phyloP scores from a whole-genome alignment of 2,797 vertebrate species.

The Gymnocypris eckloni region DNA sequence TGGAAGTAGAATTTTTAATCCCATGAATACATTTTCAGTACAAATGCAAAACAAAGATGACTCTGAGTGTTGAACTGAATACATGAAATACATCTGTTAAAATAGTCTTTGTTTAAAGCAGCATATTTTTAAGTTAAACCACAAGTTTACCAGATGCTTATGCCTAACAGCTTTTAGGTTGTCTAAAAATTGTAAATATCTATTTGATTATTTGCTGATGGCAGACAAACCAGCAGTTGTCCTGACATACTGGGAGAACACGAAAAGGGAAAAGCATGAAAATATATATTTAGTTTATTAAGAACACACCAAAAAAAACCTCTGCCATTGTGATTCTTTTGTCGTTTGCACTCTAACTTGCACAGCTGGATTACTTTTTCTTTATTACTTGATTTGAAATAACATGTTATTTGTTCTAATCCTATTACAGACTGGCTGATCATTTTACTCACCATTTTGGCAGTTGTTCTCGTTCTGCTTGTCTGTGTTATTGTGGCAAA shows the following conservation, averaged over 20 bases:
- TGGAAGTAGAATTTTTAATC: background rate
- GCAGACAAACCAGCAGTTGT: background rate
- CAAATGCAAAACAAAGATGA: background rate
- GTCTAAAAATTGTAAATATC: background rate
- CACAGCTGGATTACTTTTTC: background rate
- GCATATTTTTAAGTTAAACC: background rate
- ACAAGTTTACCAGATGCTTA: background rate
- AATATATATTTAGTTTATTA: background rate
- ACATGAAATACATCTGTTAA: background rate
- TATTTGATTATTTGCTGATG: background rate
- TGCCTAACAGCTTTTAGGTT: background rate
- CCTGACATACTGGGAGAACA: background rate
- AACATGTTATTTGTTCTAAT: background rate
- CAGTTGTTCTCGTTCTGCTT: slow-evolving; percentile 70
- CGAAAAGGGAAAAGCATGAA: background rate
- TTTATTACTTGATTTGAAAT: background rate
- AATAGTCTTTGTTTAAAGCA: background rate
- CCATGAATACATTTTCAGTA: background rate
- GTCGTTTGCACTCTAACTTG: background rate
- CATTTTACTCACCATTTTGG: slow-evolving; percentile 67
- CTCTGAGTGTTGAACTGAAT: background rate
- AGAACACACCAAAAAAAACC: background rate
- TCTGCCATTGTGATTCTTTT: background rate
- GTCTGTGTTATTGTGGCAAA: slow-evolving; percentile 67
- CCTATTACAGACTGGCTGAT: slow-evolving; percentile 75